Conservation (phyloP, 2,888 invertebrate genomes). For the Metalampra italica region DNA sequence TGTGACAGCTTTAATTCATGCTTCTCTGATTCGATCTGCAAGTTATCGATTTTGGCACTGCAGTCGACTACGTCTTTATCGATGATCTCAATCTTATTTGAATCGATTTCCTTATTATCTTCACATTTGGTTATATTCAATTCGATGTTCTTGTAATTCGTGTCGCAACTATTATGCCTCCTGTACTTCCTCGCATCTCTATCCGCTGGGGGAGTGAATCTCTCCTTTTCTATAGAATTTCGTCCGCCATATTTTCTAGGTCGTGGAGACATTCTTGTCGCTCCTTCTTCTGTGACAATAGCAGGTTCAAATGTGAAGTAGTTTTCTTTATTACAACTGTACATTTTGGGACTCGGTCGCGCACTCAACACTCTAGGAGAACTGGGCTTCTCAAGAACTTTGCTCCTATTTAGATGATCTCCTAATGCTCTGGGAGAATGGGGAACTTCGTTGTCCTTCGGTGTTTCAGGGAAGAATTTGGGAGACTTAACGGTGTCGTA, state of each 20-base stretch:
- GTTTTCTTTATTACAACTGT: conserved; percentile 66
- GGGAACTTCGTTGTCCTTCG: conserved; percentile 54
- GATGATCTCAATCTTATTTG: conserved; percentile 18
- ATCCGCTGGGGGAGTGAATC: conserved; percentile 64
- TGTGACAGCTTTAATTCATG: conserved; percentile 45
- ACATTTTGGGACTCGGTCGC: conserved; percentile 63
- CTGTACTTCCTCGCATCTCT: conserved; percentile 61
- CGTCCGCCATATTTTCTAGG: conserved; percentile 63
- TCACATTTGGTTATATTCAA: conserved; percentile 48
- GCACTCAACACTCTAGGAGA: conserved; percentile 55
- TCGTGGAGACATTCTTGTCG: conserved; percentile 40
- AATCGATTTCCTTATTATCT: conserved; percentile 42
- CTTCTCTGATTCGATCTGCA: conserved; percentile 46
- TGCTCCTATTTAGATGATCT: conserved; percentile 54
- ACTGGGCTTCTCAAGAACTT: conserved; percentile 59
- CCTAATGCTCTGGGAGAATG: conserved; percentile 59
- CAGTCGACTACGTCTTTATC: conserved; percentile 63
- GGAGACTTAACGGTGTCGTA: conserved; percentile 68
- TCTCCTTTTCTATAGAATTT: conserved; percentile 64
- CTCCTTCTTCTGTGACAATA: conserved; percentile 35
- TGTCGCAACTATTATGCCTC: conserved; percentile 68
- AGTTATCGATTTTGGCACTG: conserved; percentile 55
- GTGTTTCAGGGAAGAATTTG: conserved; percentile 67
- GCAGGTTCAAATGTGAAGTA: conserved; percentile 66
- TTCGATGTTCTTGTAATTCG: conserved; percentile 61